These are phyloP conservation scores for Rhinopomastus cyanomelas DNA, from an alignment of 2,113 vertebrate species.

Conservation along the genomic window DNA sequence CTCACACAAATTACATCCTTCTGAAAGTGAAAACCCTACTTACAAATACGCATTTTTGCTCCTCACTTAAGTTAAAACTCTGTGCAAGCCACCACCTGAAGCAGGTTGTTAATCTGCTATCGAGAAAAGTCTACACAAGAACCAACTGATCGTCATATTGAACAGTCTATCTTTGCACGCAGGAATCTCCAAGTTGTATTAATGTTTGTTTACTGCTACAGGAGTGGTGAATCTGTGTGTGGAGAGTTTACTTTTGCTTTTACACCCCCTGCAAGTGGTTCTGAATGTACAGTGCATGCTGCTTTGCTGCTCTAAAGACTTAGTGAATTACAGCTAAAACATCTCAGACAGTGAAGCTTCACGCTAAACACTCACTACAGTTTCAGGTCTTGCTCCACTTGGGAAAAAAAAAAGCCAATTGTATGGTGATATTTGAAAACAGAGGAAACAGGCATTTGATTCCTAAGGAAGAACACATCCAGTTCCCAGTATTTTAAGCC, in stretches of 20 bases:
- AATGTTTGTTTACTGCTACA: not conserved
- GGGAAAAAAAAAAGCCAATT: not conserved
- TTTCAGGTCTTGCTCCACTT: not conserved
- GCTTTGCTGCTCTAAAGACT: not conserved
- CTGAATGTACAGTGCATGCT: not conserved
- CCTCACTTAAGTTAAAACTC: not conserved
- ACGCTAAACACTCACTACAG: not conserved
- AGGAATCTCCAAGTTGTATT: not conserved
- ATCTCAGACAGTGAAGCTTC: not conserved
- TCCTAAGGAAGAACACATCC: not conserved
- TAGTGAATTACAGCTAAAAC: not conserved
- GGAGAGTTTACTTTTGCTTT: not conserved
- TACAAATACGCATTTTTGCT: not conserved
- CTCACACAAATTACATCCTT: not conserved
- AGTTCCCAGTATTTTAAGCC: not conserved
- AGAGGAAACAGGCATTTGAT: not conserved
- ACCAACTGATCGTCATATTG: fast-evolving
- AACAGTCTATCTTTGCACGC: not conserved
- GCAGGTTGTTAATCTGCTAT: not conserved
- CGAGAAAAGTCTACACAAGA: not conserved
- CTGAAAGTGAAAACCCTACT: not conserved
- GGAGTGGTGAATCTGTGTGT: not conserved
- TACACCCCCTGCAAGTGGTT: not conserved
- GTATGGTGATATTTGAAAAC: not conserved
- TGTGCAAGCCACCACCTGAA: not conserved